Base-by-base conservation (phyloP, 2,797 vertebrate species). In the Sebastes reedi region DNA sequence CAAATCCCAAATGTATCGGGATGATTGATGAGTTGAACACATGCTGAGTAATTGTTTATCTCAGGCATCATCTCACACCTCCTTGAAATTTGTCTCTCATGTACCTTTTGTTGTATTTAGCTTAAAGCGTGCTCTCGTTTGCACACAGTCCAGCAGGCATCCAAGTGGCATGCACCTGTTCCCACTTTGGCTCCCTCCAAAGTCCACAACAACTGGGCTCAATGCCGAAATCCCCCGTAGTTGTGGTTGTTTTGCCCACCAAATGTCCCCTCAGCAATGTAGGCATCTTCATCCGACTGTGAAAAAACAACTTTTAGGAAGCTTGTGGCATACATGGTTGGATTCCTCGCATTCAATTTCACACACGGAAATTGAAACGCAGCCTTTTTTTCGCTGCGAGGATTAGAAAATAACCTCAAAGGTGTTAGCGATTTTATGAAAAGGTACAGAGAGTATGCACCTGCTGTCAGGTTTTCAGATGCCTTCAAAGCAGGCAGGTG, bases 161-260 rank as follows among this genome's bases (percentile, higher is more conserved):
- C 62, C 11, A 14, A 89, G 65, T 52, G 52, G 75, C 70, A 46
- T 72, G 66, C 94, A 95, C 93, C 94, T 95, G 94, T 94, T 93
- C 62, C 75, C 81, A 68, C 79, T 85, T 78, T 84, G 87, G 82
- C 79, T 86, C 66, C 50, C 59, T 75, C 58, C 61, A 70, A 86
- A 88, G 77, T 84, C 69, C 87, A 84, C 87, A 79, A 89, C 89
- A 89, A 91, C 91, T 89, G 86, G 68, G 74, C 76, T 82, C 58
- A 34, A 24, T 72, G 71, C 83, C 24, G 71, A 81, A 82, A 67
- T 72, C 59, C 83, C 39, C 71, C 55, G 20, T 67, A 66, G 56
- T 67, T 67, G 66, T 81, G 52, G 52, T 70, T 65, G 42, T 75
- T 83, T 75, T 79, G 16, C 59, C 12, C 22, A 34, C 64, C 29